Conservation (phyloP, 30 jellyfish, hydroid and myxozoan species). For the Phacellophora camtschatica region DNA sequence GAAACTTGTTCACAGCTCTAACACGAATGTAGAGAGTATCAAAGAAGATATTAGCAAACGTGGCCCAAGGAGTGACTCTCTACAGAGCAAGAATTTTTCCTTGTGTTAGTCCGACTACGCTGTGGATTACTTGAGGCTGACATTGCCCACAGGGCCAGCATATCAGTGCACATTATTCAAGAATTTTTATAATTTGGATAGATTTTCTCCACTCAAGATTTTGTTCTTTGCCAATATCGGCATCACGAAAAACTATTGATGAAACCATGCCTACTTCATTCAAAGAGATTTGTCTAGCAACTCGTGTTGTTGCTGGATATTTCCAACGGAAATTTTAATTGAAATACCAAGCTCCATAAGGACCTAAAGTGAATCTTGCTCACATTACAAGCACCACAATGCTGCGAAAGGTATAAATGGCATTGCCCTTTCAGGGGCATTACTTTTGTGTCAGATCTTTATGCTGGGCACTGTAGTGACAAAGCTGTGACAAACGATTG, state of each 20-base stretch:
- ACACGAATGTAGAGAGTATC: neutral
- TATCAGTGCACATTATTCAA: slow-evolving; percentile 1
- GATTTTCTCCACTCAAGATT: slow-evolving; percentile 9
- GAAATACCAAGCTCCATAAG: slow-evolving; percentile 40
- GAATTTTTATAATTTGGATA: slow-evolving; percentile 4
- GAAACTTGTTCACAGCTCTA: neutral
- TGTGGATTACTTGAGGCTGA: too few relatives aligned
- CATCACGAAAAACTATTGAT: slow-evolving; percentile 1
- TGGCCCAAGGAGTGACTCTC: too few relatives aligned
- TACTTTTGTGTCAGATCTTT: too few relatives aligned
- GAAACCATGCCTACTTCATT: slow-evolving; percentile 2
- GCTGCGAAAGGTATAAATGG: slow-evolving; percentile 38
- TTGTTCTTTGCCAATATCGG: slow-evolving; percentile 30
- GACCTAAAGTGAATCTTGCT: slow-evolving; percentile 22
- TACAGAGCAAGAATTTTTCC: too few relatives aligned
- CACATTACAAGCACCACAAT: slow-evolving; percentile 33
- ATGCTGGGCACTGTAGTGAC: slow-evolving; percentile 48
- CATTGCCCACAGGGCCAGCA: too few relatives aligned
- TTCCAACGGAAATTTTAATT: neutral
- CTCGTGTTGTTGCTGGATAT: neutral
- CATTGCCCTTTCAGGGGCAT: slow-evolving; percentile 14
- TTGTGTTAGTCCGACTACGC: too few relatives aligned
- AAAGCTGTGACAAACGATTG: slow-evolving; percentile 1
- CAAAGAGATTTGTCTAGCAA: neutral
- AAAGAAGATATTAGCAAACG: too few relatives aligned